Evolutionary conservation across 2,888 invertebrate genomes (phyloP), one percentile per base, ranked within the genome.

Genomic region (Camponotus fellah): DNA sequence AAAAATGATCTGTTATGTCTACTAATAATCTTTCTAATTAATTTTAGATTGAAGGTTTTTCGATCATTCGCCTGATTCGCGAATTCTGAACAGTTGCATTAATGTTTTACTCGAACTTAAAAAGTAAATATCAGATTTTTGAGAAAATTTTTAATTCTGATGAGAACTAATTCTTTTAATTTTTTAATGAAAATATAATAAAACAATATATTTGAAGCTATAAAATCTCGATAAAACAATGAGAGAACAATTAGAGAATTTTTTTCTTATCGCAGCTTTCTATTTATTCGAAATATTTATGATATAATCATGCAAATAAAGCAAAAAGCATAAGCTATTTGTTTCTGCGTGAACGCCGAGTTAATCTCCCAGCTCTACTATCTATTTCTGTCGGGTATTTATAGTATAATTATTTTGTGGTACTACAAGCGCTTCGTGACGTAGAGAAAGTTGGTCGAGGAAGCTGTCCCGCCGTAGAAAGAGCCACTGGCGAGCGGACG

Each of bases 1-100:
- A 72, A 82, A 72, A 82, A 58, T 76, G 75, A 84, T 72, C 87
- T 82, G 85, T 89, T 85, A 85, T 53, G 58, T 80, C 85, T 69
- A 62, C 43, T 43, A 86, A 84, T 83, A 77, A 82, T 85, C 85
- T 71, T 74, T 68, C 72, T 40, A 80, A 89, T 88, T 85, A 87
- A 71, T 43, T 32, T 21, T 21, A 68, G 65, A 81, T 85, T 82
- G 79, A 89, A 79, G 72, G 8, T 26, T 56, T 60, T 37, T n/a
- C 40, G 68, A n/a, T 32, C 17, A 83, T 85, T 88, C 56, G 72
- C 58, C 37, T 80, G 72, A 46, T 77, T 65, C 49, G 56, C 69
- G 49, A 60, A 60, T 40, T 66, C 65, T 37, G 68, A 58, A 62
- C 37, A 64, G 40, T 58, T 26, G 17, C n/a, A 49, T 14, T 43